Conservation (phyloP, 2,113 vertebrate species). For the Cottus gobio region DNA sequence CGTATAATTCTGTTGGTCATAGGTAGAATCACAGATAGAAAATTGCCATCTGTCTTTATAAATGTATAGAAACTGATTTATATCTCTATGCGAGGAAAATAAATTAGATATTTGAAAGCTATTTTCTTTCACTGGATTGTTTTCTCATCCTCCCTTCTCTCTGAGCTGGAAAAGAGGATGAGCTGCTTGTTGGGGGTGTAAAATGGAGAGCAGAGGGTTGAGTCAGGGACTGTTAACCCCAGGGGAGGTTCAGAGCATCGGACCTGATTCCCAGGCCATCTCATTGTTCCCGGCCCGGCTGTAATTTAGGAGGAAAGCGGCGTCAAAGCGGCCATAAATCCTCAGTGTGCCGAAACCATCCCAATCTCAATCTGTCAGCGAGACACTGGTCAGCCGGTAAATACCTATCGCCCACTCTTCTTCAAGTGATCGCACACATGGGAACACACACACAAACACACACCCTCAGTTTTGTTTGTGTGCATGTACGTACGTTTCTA, state of each 20-base stretch:
- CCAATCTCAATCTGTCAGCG: constrained; percentile 69
- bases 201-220: constrained; percentile 49
- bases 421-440: constrained; percentile 41
- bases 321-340: constrained; percentile 69
- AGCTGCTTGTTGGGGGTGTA: constrained; percentile 33
- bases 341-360: constrained; percentile 56
- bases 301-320: constrained; percentile 70
- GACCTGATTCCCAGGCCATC: constrained; percentile 63
- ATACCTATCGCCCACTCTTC: constrained; percentile 39
- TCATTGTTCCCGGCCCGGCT: constrained; percentile 62
- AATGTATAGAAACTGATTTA: constrained; percentile 29
- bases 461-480: constrained; percentile 45
- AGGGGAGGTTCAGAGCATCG: constrained; percentile 55
- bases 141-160: constrained; percentile 18
- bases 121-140: constrained; percentile 11
- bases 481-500: constrained; percentile 25
- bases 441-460: constrained; percentile 15
- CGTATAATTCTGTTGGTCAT: constrained; percentile 47
- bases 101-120: constrained; percentile 12
- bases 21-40: constrained; percentile 23
- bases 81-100: not conserved
- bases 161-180: constrained; percentile 36
- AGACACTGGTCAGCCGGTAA: constrained; percentile 65
- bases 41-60: constrained; percentile 15
- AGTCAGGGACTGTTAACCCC: constrained; percentile 66